Base-by-base conservation (phyloP, 2,888 invertebrate species). In the Acronicta leporina region DNA sequence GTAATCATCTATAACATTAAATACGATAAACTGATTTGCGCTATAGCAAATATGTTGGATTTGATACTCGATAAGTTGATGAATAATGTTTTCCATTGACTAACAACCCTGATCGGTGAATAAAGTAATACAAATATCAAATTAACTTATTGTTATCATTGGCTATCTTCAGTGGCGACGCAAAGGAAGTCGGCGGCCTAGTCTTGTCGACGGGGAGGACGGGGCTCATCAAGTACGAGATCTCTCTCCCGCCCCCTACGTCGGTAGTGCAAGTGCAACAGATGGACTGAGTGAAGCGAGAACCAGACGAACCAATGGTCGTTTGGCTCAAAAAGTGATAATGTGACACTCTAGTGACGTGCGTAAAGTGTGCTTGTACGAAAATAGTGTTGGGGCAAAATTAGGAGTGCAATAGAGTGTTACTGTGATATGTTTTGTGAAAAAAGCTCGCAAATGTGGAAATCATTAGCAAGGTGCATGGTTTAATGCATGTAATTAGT, bases 191-290 rank as follows among this genome's bases (percentile, higher is more conserved):
- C 0, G 90, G 91, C 13, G 89, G 88, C 0, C 86, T 89, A 61
- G 95, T 89, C 69, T 90, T 92, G 54, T 95, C 87, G 40, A 87
- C 87, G 66, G 95, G 88, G 43, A 89, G 87, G 68, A 88, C 87
- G 51, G 95, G 85, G 63, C 94, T 95, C 58, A 95, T 95, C 75
- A 95, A 95, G 84, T 95, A 95, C 81, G 95, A 95, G 87, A 95
- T 95, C 70, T 89, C 92, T 25, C 91, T 95, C 68, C 95, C 95
- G 1, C 95, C 92, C 20, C 92, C 94, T 62, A 83, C 87, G 7
- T 89, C 92, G 0, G 94, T 93, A 4, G 93, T 95, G 0, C 94
- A 94, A 66, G 94, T 95, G 58, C 95, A 95, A 61, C 92, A 92
- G 66, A 79, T 95, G n/a, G 95, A 95, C 84, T 94, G 91, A 93